Percentiles rank a stretch among this genome's conserved stretches.
These are phyloP conservation scores for Cheumatopsyche charites DNA, from an alignment of 1,140 invertebrate species.

Conservation along the genomic window DNA sequence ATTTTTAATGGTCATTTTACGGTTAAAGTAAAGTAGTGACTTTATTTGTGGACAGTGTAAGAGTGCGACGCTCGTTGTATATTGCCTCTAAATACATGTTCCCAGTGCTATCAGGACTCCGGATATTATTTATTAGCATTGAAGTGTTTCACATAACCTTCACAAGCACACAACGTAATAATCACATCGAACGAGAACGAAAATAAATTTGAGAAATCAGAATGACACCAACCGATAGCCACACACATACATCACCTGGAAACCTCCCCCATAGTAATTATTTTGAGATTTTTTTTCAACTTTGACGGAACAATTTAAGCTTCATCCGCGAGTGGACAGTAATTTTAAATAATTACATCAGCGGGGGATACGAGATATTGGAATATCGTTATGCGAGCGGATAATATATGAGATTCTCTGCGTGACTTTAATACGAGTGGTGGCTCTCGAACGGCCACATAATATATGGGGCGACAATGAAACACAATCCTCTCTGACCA, in stretches of 20 bases:
- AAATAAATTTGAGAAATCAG: too few relatives aligned
- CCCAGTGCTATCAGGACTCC: slow-evolving; percentile 29
- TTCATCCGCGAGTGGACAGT: slow-evolving; percentile 38
- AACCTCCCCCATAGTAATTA: too few relatives aligned
- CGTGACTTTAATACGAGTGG: slow-evolving; percentile 17
- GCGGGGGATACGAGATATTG: slow-evolving; percentile 32
- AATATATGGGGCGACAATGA: slow-evolving; percentile 13
- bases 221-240: too few relatives aligned
- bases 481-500: slow-evolving; percentile 8
- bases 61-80: slow-evolving; percentile 32
- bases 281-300: slow-evolving; percentile 28
- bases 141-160: background rate
- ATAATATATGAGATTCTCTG: slow-evolving; percentile 8
- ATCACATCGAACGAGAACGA: too few relatives aligned
- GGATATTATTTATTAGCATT: slow-evolving; percentile 36
- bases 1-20: background rate
- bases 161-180: too few relatives aligned
- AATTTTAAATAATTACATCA: slow-evolving; percentile 44
- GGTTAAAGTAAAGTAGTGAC: slow-evolving; percentile 35
- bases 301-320: slow-evolving; percentile 37
- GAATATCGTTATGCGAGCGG: background rate
- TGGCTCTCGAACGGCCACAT: slow-evolving; percentile 17
- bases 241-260: too few relatives aligned
- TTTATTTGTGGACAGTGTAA: slow-evolving; percentile 37
- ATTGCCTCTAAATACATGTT: slow-evolving; percentile 40